These are phyloP conservation scores for Acanthornis magna DNA, from an alignment of 2,797 vertebrate species.

Conservation along the genomic window DNA sequence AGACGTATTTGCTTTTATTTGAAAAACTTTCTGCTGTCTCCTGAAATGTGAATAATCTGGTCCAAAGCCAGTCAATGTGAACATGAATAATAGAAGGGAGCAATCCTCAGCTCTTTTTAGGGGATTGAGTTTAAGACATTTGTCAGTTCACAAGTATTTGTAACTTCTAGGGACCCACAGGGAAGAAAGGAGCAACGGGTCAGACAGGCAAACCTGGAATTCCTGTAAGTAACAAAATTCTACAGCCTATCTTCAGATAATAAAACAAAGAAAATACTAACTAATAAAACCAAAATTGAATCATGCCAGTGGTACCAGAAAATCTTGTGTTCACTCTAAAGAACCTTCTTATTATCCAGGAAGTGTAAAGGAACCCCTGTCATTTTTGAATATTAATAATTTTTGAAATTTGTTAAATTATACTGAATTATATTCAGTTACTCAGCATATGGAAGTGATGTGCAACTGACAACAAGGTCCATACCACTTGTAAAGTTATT, in stretches of 20 bases:
- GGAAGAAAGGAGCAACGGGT: constrained; percentile 87
- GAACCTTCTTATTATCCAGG: background rate
- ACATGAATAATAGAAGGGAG: background rate
- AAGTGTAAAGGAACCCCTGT: background rate
- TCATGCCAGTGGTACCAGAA: background rate
- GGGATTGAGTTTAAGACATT: background rate
- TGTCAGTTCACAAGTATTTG: constrained; percentile 53
- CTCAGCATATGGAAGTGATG: background rate
- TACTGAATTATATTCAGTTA: background rate
- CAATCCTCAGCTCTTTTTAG: background rate
- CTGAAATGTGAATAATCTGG: background rate
- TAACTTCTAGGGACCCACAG: constrained; percentile 82
- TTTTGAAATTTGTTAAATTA: background rate
- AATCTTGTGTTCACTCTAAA: background rate
- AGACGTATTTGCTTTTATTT: background rate
- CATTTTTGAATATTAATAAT: background rate
- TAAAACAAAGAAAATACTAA: constrained; percentile 2
- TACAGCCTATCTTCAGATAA: constrained; percentile 8
- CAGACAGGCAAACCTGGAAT: constrained; percentile 82
- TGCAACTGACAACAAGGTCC: background rate
- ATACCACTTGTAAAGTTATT: background rate
- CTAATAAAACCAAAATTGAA: background rate
- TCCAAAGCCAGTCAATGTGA: background rate
- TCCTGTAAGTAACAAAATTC: constrained; percentile 82
- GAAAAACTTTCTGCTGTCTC: background rate